Evolutionary conservation across 2,113 vertebrate genomes (phyloP).

Genomic region (Isurus oxyrinchus): DNA sequence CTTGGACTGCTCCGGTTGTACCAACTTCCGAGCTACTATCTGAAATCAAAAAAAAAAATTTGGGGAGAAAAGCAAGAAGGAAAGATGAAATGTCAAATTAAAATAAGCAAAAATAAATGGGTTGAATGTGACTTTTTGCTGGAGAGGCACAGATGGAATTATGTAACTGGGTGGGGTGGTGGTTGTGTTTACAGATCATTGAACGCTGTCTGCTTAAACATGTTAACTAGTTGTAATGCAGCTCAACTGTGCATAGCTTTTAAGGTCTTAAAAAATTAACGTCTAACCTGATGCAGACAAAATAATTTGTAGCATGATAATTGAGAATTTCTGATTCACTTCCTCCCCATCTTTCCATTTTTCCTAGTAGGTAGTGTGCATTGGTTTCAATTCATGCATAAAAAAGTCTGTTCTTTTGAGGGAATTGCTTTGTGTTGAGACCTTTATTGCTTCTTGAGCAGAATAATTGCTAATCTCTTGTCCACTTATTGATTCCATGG

Average conservation of each 20-base stretch:
- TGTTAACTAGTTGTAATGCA: background rate
- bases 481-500: background rate
- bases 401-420: background rate
- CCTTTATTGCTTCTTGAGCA: background rate
- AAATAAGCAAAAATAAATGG: background rate
- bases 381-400: background rate
- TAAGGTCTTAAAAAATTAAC: background rate
- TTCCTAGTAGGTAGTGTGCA: background rate
- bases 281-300: background rate
- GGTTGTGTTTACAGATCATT: background rate
- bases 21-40: background rate
- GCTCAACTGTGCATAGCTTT: background rate
- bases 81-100: background rate
- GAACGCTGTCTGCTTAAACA: background rate
- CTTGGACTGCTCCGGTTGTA: background rate
- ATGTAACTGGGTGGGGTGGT: background rate
- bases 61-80: background rate
- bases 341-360: background rate
- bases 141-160: background rate
- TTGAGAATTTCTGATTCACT: background rate
- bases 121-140: background rate
- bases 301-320: background rate
- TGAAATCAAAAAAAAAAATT: background rate
- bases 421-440: background rate
- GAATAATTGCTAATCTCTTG: background rate